Percentiles rank a stretch among this genome's conserved stretches.
Conservation (phyloP, 2,797 vertebrate genomes). For the Glossophaga mutica region DNA sequence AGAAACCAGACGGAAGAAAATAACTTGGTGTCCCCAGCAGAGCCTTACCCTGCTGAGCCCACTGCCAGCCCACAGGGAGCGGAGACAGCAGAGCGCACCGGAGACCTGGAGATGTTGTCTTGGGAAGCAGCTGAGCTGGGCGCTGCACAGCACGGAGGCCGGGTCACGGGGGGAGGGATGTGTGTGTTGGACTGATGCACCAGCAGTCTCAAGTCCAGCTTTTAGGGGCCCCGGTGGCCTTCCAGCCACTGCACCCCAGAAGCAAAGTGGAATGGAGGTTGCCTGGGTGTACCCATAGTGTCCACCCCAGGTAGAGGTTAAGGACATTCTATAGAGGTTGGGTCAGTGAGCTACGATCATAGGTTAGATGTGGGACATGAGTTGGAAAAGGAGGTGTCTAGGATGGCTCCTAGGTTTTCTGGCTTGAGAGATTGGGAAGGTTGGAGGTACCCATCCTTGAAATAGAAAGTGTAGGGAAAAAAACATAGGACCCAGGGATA, state of each 20-base stretch:
- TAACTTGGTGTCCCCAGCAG: constrained; percentile 31
- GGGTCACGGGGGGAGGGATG: background rate
- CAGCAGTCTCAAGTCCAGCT: background rate
- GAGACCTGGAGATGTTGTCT: constrained; percentile 25
- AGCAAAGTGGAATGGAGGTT: background rate
- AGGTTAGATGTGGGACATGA: background rate
- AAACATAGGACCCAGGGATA: background rate
- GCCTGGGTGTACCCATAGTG: background rate
- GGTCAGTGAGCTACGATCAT: background rate
- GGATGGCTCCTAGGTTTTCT: background rate
- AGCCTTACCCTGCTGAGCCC: constrained; percentile 24
- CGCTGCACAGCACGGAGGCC: background rate
- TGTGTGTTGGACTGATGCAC: background rate
- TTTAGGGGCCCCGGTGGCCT: background rate
- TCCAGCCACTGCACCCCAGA: background rate
- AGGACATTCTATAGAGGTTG: background rate
- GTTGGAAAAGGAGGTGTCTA: background rate
- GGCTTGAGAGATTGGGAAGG: background rate
- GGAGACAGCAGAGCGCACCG: background rate
- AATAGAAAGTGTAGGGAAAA: constrained; percentile 1
- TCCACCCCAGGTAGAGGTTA: background rate
- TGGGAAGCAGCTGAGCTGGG: constrained; percentile 36
- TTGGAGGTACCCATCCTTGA: background rate
- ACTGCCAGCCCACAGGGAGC: constrained; percentile 30
- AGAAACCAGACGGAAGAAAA: constrained; percentile 55